Base-by-base conservation (phyloP, 2,888 invertebrate genomes). In the Bimastos eiseni region DNA sequence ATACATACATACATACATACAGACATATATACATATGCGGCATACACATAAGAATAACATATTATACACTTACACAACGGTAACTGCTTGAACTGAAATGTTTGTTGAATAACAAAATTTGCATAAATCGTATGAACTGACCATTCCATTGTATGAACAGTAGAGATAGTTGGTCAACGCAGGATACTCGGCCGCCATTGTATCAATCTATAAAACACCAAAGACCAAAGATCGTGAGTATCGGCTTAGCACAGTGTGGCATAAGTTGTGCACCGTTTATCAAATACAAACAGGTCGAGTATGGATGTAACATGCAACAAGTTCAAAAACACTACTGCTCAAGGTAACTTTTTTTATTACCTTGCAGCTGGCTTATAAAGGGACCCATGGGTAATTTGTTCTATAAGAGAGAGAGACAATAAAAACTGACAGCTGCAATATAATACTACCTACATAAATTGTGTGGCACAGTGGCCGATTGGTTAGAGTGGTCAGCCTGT, bases 101-200 rank as follows among this genome's bases (percentile, higher is more conserved):
- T n/a, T 70, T n/a, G 30, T n/a, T n/a, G 70, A 70, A 70, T 24
- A 70, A 6, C n/a, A n/a, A 11, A n/a, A n/a, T 30, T 70, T 70
- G 11, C 11, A n/a, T 70, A n/a, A n/a, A 70, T 11, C 17, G 8
- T 70, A 70, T n/a, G 30, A 70, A 70, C 70, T 70, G 70, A 93
- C 93, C 93, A 93, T 93, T 89, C 93, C 94, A 91, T 94, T 94
- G 92, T 94, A 94, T 30, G 94, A 92, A 90, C 93, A 93, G 92
- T 94, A 94, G 83, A 94, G 92, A 91, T 94, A 94, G 92, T 94
- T 94, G 36, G 94, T 94, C 55, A 92, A 91, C 30, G 94, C 93
- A 15, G 94, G 94, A 91, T 94, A 94, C 91, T 94, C 94, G 33
- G 94, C 94, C 36, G 94, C 94, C 94, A 94, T 93, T 34, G 94